A percentile compares a stretch with the other conserved stretches of the same genome.
Conservation (phyloP, 2,888 invertebrate species). For the Galeruca laticollis region DNA sequence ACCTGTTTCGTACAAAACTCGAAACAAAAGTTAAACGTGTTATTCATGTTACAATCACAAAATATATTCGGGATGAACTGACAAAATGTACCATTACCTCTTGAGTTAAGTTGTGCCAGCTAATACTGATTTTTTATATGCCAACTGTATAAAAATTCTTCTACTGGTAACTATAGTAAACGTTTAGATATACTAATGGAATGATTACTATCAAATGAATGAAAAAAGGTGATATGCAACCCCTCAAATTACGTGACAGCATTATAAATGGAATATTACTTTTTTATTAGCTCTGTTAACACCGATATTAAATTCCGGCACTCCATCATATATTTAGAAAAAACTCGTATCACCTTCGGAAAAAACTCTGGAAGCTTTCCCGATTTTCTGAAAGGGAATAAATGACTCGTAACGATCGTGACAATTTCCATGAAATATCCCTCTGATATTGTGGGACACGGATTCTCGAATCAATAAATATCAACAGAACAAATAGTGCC, state of each 20-base stretch:
- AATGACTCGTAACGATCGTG: constrained; percentile 38
- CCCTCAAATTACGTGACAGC: neutral
- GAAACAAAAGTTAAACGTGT: too few species aligned
- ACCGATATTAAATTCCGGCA: constrained; percentile 6
- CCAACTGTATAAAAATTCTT: too few species aligned
- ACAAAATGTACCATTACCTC: too few species aligned
- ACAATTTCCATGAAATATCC: constrained; percentile 38
- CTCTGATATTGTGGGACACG: constrained; percentile 25
- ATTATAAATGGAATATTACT: constrained; percentile 9
- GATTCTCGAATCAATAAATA: constrained; percentile 37
- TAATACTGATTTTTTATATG: too few species aligned
- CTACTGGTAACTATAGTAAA: too few species aligned
- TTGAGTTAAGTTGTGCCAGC: too few species aligned
- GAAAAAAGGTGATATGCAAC: neutral
- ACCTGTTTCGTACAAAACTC: too few species aligned
- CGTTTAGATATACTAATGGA: too few species aligned
- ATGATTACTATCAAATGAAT: too few species aligned
- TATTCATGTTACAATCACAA: too few species aligned
- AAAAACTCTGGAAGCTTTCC: constrained; percentile 13
- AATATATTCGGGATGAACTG: too few species aligned
- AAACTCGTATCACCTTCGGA: constrained; percentile 21
- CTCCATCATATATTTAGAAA: constrained; percentile 12
- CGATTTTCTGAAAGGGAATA: constrained; percentile 35
- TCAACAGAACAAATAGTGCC: constrained; percentile 35
- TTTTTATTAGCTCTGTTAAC: constrained; percentile 3